Conservation (phyloP, 2,113 vertebrate genomes). For the Ochotona curzoniae region DNA sequence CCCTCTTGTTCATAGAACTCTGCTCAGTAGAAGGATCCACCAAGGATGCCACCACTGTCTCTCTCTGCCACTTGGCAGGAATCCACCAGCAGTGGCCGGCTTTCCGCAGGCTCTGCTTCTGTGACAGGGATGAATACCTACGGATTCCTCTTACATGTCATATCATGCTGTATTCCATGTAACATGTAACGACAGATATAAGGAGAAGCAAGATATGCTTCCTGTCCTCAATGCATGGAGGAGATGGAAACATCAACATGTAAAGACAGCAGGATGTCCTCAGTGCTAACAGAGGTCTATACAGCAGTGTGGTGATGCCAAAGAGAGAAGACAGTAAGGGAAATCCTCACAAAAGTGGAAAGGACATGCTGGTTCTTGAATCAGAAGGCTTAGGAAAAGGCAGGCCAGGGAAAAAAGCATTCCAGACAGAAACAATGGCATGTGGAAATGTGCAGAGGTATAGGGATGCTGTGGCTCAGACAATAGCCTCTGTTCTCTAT, state of each 20-base stretch:
- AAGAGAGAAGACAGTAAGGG: background rate
- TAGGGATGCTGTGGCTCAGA: background rate
- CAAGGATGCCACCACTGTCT: background rate
- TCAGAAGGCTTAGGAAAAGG: background rate
- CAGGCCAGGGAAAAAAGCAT: background rate
- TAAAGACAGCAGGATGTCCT: background rate
- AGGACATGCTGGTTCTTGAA: background rate
- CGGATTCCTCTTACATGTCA: background rate
- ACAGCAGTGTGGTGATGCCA: background rate
- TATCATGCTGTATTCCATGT: background rate
- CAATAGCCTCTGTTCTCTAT: background rate
- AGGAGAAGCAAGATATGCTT: background rate
- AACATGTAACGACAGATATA: background rate
- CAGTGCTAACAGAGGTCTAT: background rate
- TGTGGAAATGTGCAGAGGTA: accelerated
- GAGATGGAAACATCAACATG: background rate
- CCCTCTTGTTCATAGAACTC: background rate
- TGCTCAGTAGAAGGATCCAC: background rate
- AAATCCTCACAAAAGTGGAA: background rate
- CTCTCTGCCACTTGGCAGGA: background rate
- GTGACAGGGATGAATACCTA: background rate
- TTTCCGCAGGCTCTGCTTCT: background rate
- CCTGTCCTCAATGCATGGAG: background rate
- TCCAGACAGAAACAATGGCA: background rate
- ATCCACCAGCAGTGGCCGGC: background rate